Evolutionary conservation across 1,140 invertebrate species (phyloP).

Genomic region (Trachymyrmex septentrionalis): DNA sequence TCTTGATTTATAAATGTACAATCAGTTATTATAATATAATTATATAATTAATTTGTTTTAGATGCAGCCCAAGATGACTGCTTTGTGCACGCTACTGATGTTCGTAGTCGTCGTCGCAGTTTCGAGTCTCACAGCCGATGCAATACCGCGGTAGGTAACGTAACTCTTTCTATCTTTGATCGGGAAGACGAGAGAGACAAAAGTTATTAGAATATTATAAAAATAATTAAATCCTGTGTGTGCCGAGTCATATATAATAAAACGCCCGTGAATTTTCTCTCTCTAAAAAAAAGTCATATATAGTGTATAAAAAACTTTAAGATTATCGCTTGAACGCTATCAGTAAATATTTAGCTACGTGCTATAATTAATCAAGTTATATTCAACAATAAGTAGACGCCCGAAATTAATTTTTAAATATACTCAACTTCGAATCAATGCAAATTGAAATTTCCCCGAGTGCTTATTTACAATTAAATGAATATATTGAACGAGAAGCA

Average conservation of each 20-base stretch:
- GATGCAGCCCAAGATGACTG: slow-evolving; percentile 76
- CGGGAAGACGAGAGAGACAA: too few relatives aligned
- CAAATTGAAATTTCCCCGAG: not conserved
- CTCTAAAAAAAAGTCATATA: not conserved
- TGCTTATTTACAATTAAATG: slow-evolving; percentile 27
- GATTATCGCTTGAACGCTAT: not conserved
- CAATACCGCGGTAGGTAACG: slow-evolving; percentile 72
- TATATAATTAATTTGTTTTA: slow-evolving; percentile 18
- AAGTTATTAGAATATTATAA: not conserved
- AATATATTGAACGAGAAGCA: slow-evolving; percentile 46
- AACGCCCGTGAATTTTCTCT: too few relatives aligned
- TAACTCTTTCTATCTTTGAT: not conserved
- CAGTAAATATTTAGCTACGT: not conserved
- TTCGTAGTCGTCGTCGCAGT: slow-evolving; percentile 64
- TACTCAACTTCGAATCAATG: not conserved
- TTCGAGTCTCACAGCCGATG: slow-evolving; percentile 65
- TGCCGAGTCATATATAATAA: not conserved
- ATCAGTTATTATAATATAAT: slow-evolving; percentile 26
- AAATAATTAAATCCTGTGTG: too few relatives aligned
- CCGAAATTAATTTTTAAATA: slow-evolving; percentile 33
- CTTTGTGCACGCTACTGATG: slow-evolving; percentile 74
- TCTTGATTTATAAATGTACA: not conserved
- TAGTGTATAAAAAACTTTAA: not conserved
- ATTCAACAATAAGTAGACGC: not conserved
- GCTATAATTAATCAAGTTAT: not conserved